phyloP scores from a whole-genome alignment of 2,888 invertebrate species.

The Hedya salicella region DNA sequence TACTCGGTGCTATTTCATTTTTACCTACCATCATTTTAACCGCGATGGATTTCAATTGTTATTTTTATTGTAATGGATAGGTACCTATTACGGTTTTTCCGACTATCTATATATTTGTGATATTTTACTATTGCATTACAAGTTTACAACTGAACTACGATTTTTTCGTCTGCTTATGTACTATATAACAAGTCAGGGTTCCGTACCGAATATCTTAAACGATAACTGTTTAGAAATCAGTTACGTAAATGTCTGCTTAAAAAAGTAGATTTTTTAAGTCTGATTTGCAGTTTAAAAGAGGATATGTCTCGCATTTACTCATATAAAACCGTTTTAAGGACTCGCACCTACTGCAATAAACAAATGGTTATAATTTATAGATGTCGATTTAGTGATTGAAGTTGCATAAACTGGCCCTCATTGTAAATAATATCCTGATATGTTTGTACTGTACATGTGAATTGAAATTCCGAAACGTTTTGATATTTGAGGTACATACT shows the following conservation, averaged over 20 bases:
- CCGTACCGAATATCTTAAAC: constrained; percentile 3
- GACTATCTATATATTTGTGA: constrained; percentile 50
- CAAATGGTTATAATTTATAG: neutral
- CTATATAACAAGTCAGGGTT: constrained; percentile 26
- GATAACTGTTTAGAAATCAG: neutral
- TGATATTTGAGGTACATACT: neutral
- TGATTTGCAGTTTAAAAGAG: neutral
- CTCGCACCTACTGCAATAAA: neutral
- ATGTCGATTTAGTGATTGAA: neutral
- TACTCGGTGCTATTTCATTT: constrained; percentile 76
- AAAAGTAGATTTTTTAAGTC: neutral
- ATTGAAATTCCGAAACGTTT: neutral
- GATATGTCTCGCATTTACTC: neutral
- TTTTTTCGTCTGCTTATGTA: constrained; percentile 11
- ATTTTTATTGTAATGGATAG: constrained; percentile 29
- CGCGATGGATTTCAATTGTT: constrained; percentile 26
- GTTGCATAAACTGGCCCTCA: neutral
- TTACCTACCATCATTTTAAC: constrained; percentile 52
- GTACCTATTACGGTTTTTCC: constrained; percentile 43
- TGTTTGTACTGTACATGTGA: neutral
- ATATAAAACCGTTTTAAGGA: neutral
- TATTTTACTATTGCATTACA: constrained; percentile 54
- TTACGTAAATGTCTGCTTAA: neutral
- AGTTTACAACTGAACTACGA: constrained; percentile 51
- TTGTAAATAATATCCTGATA: neutral